A percentile compares a stretch with the other conserved stretches of the same genome.
phyloP scores from a whole-genome alignment of 2,113 vertebrate genomes.

The Suncus etruscus region DNA sequence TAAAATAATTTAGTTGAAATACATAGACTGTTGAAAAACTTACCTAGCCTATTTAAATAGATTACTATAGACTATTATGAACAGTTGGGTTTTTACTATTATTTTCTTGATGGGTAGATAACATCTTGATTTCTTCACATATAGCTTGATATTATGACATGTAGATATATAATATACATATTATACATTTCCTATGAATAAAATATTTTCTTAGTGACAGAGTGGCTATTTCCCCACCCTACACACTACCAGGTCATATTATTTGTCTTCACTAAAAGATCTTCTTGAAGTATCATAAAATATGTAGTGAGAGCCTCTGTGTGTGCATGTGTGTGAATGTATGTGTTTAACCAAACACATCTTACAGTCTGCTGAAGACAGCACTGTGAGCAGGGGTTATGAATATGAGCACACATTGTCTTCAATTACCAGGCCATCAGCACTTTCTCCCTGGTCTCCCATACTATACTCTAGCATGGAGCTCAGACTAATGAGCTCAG shows the following conservation, averaged over 20 bases:
- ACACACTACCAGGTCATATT: not conserved
- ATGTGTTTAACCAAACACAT: constrained; percentile 22
- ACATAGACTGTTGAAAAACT: constrained; percentile 14
- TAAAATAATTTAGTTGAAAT: not conserved
- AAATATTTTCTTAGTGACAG: not conserved
- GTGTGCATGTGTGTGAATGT: too few relatives aligned
- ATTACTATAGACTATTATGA: not conserved
- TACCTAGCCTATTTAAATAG: not conserved
- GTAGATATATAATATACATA: not conserved
- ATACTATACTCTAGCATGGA: not conserved
- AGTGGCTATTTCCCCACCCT: not conserved
- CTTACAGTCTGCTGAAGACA: not conserved
- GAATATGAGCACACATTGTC: not conserved
- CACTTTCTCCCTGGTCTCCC: not conserved
- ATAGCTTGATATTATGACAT: not conserved
- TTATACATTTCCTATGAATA: constrained; percentile 22
- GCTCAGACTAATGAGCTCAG: not conserved
- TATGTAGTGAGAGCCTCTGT: not conserved
- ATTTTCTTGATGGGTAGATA: constrained; percentile 19
- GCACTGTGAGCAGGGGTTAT: not conserved
- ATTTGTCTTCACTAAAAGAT: constrained; percentile 36
- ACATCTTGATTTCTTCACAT: constrained; percentile 40
- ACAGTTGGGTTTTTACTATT: constrained; percentile 4
- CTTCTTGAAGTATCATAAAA: constrained; percentile 46
- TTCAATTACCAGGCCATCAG: not conserved